phyloP scores from a whole-genome alignment of 2,113 vertebrate genomes.

The Pterocles burchelli region DNA sequence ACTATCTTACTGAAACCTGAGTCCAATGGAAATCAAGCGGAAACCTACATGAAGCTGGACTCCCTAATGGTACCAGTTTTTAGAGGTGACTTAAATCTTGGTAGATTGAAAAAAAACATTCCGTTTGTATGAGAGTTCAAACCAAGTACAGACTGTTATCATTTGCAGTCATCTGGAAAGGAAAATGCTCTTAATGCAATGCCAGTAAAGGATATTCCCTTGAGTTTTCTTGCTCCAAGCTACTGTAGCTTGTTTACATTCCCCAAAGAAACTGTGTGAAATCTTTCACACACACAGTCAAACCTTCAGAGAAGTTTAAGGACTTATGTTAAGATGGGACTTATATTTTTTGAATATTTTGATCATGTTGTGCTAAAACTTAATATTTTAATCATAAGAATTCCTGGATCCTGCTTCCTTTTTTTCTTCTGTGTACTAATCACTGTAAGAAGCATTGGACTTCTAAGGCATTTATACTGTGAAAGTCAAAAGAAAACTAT shows the following conservation, averaged over 20 bases:
- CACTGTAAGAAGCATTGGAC: neutral
- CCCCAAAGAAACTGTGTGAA: constrained; percentile 16
- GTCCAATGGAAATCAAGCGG: neutral
- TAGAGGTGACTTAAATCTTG: neutral
- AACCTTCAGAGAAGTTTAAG: neutral
- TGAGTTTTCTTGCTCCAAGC: neutral
- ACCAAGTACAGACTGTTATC: constrained; percentile 43
- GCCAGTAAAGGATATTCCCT: constrained; percentile 12
- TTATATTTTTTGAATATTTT: neutral
- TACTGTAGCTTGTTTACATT: constrained; percentile 48
- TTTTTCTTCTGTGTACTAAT: neutral
- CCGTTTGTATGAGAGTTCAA: constrained; percentile 36
- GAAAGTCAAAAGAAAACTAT: neutral
- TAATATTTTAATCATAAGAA: neutral
- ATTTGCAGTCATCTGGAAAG: constrained; percentile 56
- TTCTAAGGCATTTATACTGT: neutral
- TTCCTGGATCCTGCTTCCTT: neutral
- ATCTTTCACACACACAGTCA: neutral
- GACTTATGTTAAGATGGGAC: neutral
- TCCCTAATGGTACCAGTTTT: neutral
- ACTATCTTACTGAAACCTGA: neutral
- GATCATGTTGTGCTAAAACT: neutral
- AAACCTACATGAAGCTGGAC: neutral
- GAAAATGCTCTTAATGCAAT: constrained; percentile 39
- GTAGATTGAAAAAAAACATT: neutral